Conservation (phyloP, 2,888 invertebrate species). For the Chymomyza procnemis region DNA sequence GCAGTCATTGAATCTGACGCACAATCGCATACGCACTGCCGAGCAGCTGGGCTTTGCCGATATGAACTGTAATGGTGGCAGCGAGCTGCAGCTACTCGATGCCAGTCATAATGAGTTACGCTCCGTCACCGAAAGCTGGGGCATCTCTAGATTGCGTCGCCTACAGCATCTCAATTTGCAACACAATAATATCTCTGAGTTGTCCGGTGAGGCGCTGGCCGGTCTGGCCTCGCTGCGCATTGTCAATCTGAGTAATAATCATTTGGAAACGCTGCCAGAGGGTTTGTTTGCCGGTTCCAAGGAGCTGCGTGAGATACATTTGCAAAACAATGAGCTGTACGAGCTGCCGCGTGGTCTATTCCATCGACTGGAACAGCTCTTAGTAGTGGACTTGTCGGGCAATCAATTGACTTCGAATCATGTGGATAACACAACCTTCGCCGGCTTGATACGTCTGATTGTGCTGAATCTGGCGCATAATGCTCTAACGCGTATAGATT, state of each 20-base stretch:
- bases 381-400: conserved; percentile 90
- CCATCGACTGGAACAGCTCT: conserved; percentile 89
- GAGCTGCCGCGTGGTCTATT: conserved; percentile 90
- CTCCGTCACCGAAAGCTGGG: conserved; percentile 85
- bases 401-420: conserved; percentile 92
- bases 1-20: conserved; percentile 89
- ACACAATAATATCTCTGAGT: conserved; percentile 89
- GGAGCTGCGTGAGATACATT: conserved; percentile 89
- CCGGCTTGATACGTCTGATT: conserved; percentile 89
- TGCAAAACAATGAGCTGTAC: conserved; percentile 90
- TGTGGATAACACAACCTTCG: conserved; percentile 92
- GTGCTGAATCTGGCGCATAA: conserved; percentile 92
- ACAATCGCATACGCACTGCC: conserved; percentile 88
- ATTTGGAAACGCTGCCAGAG: conserved; percentile 88
- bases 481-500: conserved; percentile 88
- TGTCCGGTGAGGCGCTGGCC: conserved; percentile 88
- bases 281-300: conserved; percentile 89
- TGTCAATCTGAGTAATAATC: conserved; percentile 92
- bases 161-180: conserved; percentile 89
- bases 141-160: conserved; percentile 86
- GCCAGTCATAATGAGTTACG: conserved; percentile 89
- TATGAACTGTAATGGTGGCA: conserved; percentile 82
- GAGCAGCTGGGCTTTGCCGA: conserved; percentile 86
- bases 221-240: conserved; percentile 88
- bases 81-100: conserved; percentile 87